A percentile compares a stretch with the other conserved stretches of the same genome.
phyloP scores from a whole-genome alignment of 2,888 invertebrate genomes.

The Epirrita christyi region DNA sequence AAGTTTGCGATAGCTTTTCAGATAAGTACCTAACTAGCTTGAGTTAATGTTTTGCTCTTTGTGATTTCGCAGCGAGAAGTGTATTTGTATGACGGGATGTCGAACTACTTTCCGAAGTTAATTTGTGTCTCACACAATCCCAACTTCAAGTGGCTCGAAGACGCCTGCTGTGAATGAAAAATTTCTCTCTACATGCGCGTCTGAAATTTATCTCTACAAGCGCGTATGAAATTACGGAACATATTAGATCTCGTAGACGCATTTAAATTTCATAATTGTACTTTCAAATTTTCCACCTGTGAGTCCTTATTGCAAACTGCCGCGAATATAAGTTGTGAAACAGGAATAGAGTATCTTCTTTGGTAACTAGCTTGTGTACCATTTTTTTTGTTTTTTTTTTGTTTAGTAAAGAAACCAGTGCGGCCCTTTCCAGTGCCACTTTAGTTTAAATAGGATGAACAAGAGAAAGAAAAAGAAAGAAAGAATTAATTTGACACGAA shows the following conservation, averaged over 20 bases:
- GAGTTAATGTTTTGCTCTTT: conserved; percentile 79
- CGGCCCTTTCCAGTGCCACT: too few species aligned
- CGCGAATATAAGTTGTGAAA: too few species aligned
- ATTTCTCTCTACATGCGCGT: conserved; percentile 29
- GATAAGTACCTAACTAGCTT: conserved; percentile 69
- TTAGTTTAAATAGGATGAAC: too few species aligned
- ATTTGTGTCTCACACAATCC: conserved; percentile 77
- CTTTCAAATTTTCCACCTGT: conserved; percentile 2
- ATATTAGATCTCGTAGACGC: conserved; percentile 25
- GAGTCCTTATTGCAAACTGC: conserved; percentile 2
- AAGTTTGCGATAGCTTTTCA: conserved; percentile 76
- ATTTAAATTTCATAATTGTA: conserved; percentile 11
- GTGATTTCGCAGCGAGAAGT: conserved; percentile 64
- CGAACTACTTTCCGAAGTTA: conserved; percentile 78
- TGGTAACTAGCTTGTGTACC: too few species aligned
- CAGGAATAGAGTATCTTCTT: too few species aligned
- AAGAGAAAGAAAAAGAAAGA: too few species aligned
- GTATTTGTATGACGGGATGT: conserved; percentile 58
- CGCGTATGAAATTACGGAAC: conserved; percentile 18
- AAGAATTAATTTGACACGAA: too few species aligned
- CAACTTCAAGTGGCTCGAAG: conserved; percentile 64
- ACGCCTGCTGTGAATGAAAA: conserved; percentile 57
- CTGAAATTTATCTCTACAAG: conserved; percentile 26
- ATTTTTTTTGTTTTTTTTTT: too few species aligned
- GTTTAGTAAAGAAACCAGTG: too few species aligned